Conservation (phyloP, 2,888 invertebrate genomes). For the Torymus auratus region DNA sequence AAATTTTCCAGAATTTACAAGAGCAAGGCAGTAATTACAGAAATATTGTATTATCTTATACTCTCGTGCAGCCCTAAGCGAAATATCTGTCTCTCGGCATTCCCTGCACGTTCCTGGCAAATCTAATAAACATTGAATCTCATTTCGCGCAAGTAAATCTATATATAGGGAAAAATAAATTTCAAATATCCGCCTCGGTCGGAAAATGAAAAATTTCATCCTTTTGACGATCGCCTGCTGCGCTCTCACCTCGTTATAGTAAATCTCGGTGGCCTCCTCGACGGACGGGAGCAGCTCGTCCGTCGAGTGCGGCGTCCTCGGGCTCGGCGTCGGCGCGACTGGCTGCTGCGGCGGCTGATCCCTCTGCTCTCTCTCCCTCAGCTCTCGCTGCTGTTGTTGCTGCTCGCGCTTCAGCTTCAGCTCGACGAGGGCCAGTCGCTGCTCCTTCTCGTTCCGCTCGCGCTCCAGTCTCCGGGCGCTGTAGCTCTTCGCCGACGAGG, state of each 20-base stretch:
- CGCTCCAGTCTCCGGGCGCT: slow-evolving; percentile 88
- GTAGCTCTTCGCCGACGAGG: slow-evolving; percentile 89
- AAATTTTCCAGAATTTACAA: no score
- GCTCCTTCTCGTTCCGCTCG: slow-evolving; percentile 89
- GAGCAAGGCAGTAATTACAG: no score
- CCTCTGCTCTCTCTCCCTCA: slow-evolving; percentile 66
- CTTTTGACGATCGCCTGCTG: no score
- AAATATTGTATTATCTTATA: no score
- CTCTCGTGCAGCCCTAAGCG: no score
- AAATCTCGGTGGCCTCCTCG: slow-evolving; percentile 87
- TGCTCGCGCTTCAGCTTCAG: slow-evolving; percentile 84
- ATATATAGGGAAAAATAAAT: no score
- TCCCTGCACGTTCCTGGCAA: no score
- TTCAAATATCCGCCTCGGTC: no score
- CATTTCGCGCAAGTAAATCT: no score
- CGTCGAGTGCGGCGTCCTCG: slow-evolving; percentile 89
- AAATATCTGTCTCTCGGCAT: no score
- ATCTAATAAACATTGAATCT: no score
- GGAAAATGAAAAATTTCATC: no score
- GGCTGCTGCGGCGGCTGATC: slow-evolving; percentile 77
- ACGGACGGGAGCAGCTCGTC: slow-evolving; percentile 89
- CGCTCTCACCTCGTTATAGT: slow-evolving; percentile 69
- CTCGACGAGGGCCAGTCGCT: slow-evolving; percentile 85
- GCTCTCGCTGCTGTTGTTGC: slow-evolving; percentile 78
- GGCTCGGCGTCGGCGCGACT: slow-evolving; percentile 82